Evolutionary conservation across 30 jellyfish, hydroid and myxozoan species (phyloP), one percentile per base, ranked within the genome.

Genomic region (Turritopsis dohrnii): DNA sequence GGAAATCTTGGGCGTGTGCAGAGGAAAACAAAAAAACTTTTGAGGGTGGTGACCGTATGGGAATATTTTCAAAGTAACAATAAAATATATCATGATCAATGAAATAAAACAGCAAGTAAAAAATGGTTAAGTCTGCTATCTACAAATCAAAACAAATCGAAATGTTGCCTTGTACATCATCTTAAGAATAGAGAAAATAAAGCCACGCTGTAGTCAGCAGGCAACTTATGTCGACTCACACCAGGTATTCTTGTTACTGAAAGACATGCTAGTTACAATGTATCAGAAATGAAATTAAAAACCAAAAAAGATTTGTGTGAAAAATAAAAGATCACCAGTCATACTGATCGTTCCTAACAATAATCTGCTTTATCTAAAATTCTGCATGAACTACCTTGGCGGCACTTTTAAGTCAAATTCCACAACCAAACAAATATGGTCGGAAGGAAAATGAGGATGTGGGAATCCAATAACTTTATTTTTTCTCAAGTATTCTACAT

Each of bases 371-470:
- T 41, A 3, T 41, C 60, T 41, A 41, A 41, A 41, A 41, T 41
- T 3, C 13, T 41, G 60, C 60, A 41, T 26, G 65, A 54, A 71
- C 87, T 80, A 80, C 87, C 81, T 80, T 8, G 79, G 65, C 3
- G 79, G 81, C 79, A 80, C 24, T 21, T 85, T 79, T 52, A 92
- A 92, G 28, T 92, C 96, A 71, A 92, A 92, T 85, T 92, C 98
- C 71, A 92, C 98, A 77, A 92, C 83, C 88, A 92, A 66, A 29
- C 90, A 92, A 52, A 92, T 52, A 53, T 92, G 98, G 80, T 92
- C 98, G 21, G 98, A 92, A 22, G 98, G 98, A 80, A 92, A 92
- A 66, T 92, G 98, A 3, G 98, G 98, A 82, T 92, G 98, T 13
- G 98, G 98, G 69, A 92, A 92, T 25, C 98, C 98, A 69, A 92